Conservation (phyloP, 2,113 vertebrate genomes). For the Mus spicilegus region DNA sequence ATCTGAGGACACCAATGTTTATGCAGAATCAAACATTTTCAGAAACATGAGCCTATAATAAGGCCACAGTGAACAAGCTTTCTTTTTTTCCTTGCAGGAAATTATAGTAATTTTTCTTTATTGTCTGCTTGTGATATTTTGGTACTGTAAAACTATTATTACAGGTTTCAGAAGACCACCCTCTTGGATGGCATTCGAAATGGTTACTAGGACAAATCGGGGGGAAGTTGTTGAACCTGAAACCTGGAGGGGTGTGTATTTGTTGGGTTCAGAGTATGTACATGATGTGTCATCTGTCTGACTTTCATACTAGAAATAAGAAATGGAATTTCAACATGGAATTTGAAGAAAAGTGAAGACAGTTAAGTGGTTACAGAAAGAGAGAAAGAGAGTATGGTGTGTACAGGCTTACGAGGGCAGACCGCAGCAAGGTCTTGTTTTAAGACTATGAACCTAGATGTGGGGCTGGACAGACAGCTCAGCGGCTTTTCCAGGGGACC, state of each 20-base stretch:
- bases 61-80: constrained; percentile 32
- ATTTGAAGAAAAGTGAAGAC: background rate
- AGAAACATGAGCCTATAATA: constrained; percentile 62
- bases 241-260: background rate
- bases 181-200: constrained; percentile 18
- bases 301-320: constrained; percentile 33
- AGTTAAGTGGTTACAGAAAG: background rate
- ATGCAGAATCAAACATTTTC: constrained; percentile 64
- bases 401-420: background rate
- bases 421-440: background rate
- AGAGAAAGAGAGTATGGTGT: background rate
- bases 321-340: background rate
- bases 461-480: background rate
- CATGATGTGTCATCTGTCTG: background rate
- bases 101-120: constrained; percentile 60
- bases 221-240: background rate
- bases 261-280: background rate
- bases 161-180: constrained; percentile 55
- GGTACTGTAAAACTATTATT: constrained; percentile 50
- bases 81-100: constrained; percentile 10
- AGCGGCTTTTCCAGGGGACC: too few relatives aligned
- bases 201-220: constrained; percentile 28
- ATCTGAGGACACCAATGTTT: constrained; percentile 40
- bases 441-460: background rate
- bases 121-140: constrained; percentile 59